Conservation (phyloP, 1,140 invertebrate species). For the Drosophila setifemur region DNA sequence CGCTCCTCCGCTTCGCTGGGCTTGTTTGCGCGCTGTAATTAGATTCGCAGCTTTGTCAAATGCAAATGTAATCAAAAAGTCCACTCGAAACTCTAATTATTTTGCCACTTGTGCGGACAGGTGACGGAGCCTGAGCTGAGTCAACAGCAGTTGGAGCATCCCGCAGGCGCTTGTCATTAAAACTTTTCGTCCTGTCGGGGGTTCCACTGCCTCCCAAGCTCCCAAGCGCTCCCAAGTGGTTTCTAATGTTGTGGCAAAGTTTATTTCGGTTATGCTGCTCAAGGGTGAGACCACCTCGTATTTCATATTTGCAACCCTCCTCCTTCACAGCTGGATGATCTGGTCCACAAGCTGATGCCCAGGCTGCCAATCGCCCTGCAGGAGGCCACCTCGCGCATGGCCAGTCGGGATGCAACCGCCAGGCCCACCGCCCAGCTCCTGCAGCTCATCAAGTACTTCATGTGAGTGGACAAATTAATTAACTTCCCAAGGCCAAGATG, state of each 20-base stretch:
- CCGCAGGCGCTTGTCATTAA: conserved; percentile 63
- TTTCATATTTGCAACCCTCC: not conserved
- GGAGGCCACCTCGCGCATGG: conserved; percentile 92
- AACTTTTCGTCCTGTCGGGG: conserved; percentile 53
- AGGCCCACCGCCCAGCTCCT: conserved; percentile 94
- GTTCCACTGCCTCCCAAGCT: not conserved
- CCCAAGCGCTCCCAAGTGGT: conserved; percentile 42
- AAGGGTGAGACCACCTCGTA: too few species aligned
- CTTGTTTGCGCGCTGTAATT: conserved; percentile 75
- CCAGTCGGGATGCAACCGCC: conserved; percentile 90
- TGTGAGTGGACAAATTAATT: conserved; percentile 85
- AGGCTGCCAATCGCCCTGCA: conserved; percentile 92
- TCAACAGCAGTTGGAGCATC: not conserved
- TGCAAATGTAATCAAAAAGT: conserved; percentile 81
- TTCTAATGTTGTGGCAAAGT: conserved; percentile 66
- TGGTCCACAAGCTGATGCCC: conserved; percentile 89
- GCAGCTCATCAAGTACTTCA: conserved; percentile 93
- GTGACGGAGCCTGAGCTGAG: conserved; percentile 20
- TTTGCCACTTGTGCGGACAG: conserved; percentile 65
- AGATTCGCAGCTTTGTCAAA: conserved; percentile 80
- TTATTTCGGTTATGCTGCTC: conserved; percentile 47
- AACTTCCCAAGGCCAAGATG: conserved; percentile 56
- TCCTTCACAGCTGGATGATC: conserved; percentile 88
- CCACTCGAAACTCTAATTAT: conserved; percentile 80
- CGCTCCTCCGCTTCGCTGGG: conserved; percentile 26